Base-by-base conservation (phyloP, 2,113 vertebrate genomes). In the Echinops telfairi region DNA sequence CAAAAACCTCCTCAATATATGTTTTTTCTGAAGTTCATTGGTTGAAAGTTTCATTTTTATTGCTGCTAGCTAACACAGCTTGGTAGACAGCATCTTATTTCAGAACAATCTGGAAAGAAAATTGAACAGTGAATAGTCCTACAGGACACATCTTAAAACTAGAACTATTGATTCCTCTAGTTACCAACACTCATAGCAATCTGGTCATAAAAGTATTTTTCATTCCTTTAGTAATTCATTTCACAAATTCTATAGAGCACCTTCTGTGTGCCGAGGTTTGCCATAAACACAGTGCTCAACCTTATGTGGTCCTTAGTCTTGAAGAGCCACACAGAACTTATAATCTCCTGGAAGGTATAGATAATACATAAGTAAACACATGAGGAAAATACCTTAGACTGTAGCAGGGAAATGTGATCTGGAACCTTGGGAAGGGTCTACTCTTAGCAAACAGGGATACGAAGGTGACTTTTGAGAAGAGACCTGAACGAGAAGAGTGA, bases 391-490 rank as follows among this genome's bases (percentile, higher is more conserved):
- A 29, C 40, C 73, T 88, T 11, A 73, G 76, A 90, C 77, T 76
- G 6, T 57, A 86, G 38, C 62, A 84, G 29, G 25, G 4, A 40
- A 58, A 71, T 78, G 25, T 83, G 64, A 58, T 15, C 60, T 36
- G 68, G 60, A 82, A 29, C 88, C 80, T 9, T 58, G 53, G 20
- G 40, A 94, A 89, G 36, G 38, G 40, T 38, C 57, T 95, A n/a
- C 25, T 73, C 12, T 91, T 86, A 83, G 62, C 77, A 57, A 80
- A 16, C 17, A 47, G 86, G 57, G 23, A 77, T 22, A 62, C 53
- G 82, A 86, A 92, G 77, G 4, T 70, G 64, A 70, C 82, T 12
- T 96, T 91, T 94, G 66, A 91, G 31, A 17, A 84, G 31, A 94
- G 62, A 80, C 84, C 75, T 89, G 43, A 90, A 90, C 86, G 25